Percentiles rank a stretch among this genome's conserved stretches.
Conservation (phyloP, 2,888 invertebrate species). For the Diaperis boleti region DNA sequence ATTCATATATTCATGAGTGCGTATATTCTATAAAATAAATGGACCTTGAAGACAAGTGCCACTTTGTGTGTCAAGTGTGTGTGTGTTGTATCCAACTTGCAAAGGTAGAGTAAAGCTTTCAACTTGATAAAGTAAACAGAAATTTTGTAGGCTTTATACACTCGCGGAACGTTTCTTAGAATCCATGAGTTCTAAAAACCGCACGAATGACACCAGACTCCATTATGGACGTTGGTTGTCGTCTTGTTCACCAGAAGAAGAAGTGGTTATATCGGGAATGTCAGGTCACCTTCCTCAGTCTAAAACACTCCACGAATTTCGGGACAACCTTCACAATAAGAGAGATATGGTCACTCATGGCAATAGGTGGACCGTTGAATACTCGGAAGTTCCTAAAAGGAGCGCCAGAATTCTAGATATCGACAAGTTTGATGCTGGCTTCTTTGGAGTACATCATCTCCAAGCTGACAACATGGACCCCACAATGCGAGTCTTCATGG, state of each 20-base stretch:
- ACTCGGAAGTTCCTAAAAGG: constrained; percentile 78
- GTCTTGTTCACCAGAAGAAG: constrained; percentile 7
- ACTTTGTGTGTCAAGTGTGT: no score
- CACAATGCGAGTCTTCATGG: constrained; percentile 71
- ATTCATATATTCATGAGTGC: no score
- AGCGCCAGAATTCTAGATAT: constrained; percentile 72
- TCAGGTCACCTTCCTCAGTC: constrained; percentile 81
- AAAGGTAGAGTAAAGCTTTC: no score
- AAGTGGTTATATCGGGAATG: constrained; percentile 62
- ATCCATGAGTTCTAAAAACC: no score
- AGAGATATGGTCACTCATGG: constrained; percentile 70
- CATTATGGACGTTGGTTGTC: constrained; percentile 1
- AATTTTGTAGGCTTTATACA: no score
- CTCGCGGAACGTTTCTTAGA: no score
- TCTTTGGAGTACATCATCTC: constrained; percentile 81
- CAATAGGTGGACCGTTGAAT: constrained; percentile 64
- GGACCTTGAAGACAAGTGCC: no score
- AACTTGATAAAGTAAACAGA: no score
- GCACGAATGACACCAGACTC: background rate
- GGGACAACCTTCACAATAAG: constrained; percentile 76
- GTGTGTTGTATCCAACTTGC: no score
- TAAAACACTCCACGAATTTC: constrained; percentile 76
- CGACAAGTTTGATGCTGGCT: constrained; percentile 80
- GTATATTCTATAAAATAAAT: no score
- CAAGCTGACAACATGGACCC: constrained; percentile 73